phyloP scores from a whole-genome alignment of 2,888 invertebrate species.

The Anthophora plumipes region DNA sequence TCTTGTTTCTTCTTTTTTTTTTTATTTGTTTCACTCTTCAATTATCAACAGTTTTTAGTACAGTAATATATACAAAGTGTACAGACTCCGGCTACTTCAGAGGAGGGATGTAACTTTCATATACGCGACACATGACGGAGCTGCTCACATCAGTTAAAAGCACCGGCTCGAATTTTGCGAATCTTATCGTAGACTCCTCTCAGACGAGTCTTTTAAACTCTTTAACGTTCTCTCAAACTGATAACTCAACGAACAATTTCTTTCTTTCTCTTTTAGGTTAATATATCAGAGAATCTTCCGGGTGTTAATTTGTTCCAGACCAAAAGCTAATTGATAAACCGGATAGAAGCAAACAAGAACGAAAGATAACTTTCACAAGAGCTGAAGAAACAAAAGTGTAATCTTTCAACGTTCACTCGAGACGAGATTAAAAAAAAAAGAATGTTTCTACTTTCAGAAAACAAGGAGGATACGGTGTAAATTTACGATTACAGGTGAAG shows the following conservation, averaged over 20 bases:
- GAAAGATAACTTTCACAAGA: no score
- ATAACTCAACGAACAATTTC: not conserved
- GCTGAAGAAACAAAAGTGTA: no score
- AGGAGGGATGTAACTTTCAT: slow-evolving; percentile 66
- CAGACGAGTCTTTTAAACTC: not conserved
- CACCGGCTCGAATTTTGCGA: slow-evolving; percentile 14
- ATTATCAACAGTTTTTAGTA: slow-evolving; percentile 64
- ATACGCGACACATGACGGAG: slow-evolving; percentile 19
- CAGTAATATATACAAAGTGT: slow-evolving; percentile 78
- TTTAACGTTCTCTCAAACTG: not conserved
- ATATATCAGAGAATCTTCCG: no score
- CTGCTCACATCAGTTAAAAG: not conserved
- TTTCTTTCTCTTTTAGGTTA: no score
- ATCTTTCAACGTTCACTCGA: no score
- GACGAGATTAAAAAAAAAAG: no score
- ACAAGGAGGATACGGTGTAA: no score
- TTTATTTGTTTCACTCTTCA: slow-evolving; percentile 18
- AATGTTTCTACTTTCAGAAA: no score
- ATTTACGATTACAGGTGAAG: no score
- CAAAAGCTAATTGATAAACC: not conserved
- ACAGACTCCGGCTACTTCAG: slow-evolving; percentile 68
- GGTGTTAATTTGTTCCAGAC: not conserved
- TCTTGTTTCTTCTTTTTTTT: slow-evolving; percentile 18
- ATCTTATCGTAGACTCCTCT: not conserved
- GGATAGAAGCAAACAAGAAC: no score